Percentiles rank a stretch among this genome's conserved stretches.
phyloP scores from a whole-genome alignment of 2,888 invertebrate genomes.

The Folsomia candida region DNA sequence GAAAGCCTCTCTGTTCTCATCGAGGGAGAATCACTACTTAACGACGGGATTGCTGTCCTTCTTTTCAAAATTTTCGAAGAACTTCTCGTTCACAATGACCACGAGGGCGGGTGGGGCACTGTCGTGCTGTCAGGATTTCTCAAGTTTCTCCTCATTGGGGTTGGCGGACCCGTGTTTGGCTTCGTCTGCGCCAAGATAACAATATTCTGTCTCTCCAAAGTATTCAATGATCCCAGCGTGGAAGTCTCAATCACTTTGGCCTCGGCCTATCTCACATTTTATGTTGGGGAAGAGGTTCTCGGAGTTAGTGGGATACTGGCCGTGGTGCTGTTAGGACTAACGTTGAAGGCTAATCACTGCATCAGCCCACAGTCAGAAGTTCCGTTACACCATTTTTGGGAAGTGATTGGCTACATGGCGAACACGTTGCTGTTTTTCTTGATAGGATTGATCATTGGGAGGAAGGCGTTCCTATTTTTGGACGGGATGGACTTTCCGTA shows the following conservation, averaged over 20 bases:
- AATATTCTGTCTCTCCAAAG: slow-evolving; percentile 53
- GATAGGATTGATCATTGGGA: slow-evolving; percentile 63
- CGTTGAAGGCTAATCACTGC: slow-evolving; percentile 54
- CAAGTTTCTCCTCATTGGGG: slow-evolving; percentile 52
- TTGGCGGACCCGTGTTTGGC: slow-evolving; percentile 55
- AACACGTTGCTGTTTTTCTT: slow-evolving; percentile 64
- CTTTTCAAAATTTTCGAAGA: slow-evolving; percentile 54
- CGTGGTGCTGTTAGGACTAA: slow-evolving; percentile 55
- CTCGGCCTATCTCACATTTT: slow-evolving; percentile 56
- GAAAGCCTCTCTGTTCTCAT: slow-evolving; percentile 54
- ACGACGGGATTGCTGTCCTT: slow-evolving; percentile 58
- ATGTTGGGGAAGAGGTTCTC: slow-evolving; percentile 51
- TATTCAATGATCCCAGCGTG: slow-evolving; percentile 55
- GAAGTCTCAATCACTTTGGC: slow-evolving; percentile 56
- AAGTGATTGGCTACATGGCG: slow-evolving; percentile 56
- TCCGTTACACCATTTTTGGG: slow-evolving; percentile 57
- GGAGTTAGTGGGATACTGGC: slow-evolving; percentile 56
- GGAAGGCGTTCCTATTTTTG: slow-evolving; percentile 57
- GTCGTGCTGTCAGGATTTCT: slow-evolving; percentile 25
- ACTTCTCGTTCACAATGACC: slow-evolving; percentile 22
- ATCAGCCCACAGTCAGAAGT: slow-evolving; percentile 56
- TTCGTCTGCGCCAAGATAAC: slow-evolving; percentile 53
- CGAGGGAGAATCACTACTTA: slow-evolving; percentile 58
- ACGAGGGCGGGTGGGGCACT: not conserved
- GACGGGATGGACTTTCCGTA: slow-evolving; percentile 58